Base-by-base conservation (phyloP, 37 sponge, comb jelly and placozoan genomes). In the Aphrocallistes beatrix region DNA sequence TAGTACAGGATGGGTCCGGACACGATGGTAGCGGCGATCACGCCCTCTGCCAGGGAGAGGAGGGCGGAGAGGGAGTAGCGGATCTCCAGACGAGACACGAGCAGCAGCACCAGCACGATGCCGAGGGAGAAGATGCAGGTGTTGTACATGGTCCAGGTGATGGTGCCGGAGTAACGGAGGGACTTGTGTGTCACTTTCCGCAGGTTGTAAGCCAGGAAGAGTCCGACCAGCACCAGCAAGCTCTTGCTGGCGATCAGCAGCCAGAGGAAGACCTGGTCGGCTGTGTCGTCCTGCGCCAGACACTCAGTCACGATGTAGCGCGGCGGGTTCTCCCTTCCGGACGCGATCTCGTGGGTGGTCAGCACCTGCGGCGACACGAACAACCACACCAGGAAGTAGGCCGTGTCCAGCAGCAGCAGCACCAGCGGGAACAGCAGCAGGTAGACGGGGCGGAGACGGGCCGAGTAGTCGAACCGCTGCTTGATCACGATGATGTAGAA, bases 131-230 rank as follows among this genome's bases (percentile, higher is more conserved):
- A 60, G 8, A 60, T 60, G 75, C 32, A 19, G 8, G 75, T 60
- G 75, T 60, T 60, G 34, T 60, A 60, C 75, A 60, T 60, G 34
- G 75, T 60, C 75, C 75, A 60, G 25, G 75, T 60, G 3, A 60
- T 60, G 8, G 75, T 60, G 75, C 17, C 75, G 21, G 75, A 25
- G 75, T 60, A 60, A 3, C n/a, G 10, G 32, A 60, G 34, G 6
- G 75, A 60, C 34, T 60, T 60, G 75, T 3, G 75, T 3, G 8
- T 60, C 45, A 42, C 45, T 42, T 60, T 60, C 8, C 75, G 75
- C 34, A 60, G 34, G 21, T 60, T 60, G 75, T 60, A 60, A 30
- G 75, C 75, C 25, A 60, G 75, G 34, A 60, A 60, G 25, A 60
- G 34, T 1, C 75, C 75, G 3, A 60, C n/a, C 3, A 60, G 28